These are phyloP conservation scores for Zhengitettix transpicula DNA, from an alignment of 2,888 invertebrate genomes.

Conservation along the genomic window DNA sequence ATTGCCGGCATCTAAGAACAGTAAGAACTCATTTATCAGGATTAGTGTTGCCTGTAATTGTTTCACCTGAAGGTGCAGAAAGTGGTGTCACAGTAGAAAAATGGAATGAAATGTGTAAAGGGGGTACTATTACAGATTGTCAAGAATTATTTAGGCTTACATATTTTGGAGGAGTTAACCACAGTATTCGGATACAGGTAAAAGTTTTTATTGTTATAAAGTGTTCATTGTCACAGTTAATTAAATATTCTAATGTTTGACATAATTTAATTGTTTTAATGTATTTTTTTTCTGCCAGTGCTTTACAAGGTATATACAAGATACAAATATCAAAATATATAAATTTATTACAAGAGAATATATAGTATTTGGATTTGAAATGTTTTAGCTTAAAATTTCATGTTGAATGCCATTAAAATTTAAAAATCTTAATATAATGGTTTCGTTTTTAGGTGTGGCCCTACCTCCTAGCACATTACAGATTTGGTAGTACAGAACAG, in stretches of 20 bases:
- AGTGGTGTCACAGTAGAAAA: slow-evolving; percentile 56
- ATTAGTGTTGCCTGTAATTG: slow-evolving; percentile 58
- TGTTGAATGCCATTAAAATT: too few species aligned
- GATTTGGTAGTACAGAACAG: slow-evolving; percentile 52
- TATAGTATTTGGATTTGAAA: too few species aligned
- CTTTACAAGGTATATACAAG: too few species aligned
- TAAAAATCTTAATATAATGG: neutral
- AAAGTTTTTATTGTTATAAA: slow-evolving; percentile 8
- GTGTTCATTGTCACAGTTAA: too few species aligned
- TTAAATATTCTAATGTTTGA: too few species aligned
- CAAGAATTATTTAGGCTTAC: slow-evolving; percentile 65
- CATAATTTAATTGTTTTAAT: too few species aligned
- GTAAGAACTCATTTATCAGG: slow-evolving; percentile 85
- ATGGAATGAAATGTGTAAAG: slow-evolving; percentile 45
- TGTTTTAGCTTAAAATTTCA: too few species aligned
- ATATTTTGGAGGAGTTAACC: slow-evolving; percentile 75
- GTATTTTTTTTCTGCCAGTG: too few species aligned
- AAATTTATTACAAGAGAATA: too few species aligned
- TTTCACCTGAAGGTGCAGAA: slow-evolving; percentile 23
- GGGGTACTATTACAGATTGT: slow-evolving; percentile 40
- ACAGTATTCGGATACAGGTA: slow-evolving; percentile 49
- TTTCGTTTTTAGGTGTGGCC: slow-evolving; percentile 55
- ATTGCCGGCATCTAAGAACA: slow-evolving; percentile 81
- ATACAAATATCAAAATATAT: too few species aligned
- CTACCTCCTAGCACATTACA: slow-evolving; percentile 70